Conservation (phyloP, 2,797 vertebrate genomes). For the Sphenodon punctatus region DNA sequence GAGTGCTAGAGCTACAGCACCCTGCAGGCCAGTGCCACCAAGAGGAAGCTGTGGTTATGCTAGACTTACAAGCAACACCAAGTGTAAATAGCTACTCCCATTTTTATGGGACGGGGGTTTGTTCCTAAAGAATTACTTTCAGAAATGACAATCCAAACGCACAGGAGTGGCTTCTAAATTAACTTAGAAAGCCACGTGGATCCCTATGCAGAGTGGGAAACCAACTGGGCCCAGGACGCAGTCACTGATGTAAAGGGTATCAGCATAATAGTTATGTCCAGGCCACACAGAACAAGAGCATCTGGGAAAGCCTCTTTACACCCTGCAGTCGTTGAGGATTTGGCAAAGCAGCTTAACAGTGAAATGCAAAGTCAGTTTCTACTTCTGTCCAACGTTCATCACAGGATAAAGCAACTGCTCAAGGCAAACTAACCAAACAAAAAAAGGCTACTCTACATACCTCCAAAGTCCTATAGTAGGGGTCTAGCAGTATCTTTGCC, state of each 20-base stretch:
- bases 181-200: not conserved
- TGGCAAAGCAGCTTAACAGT: not conserved
- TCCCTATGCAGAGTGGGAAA: not conserved
- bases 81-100: not conserved
- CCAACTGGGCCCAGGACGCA: not conserved
- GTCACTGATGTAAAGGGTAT: not conserved
- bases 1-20: too few species aligned
- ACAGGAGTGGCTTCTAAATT: not conserved
- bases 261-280: too few species aligned
- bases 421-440: fast-evolving
- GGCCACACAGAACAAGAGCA: not conserved
- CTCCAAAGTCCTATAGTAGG: conserved; percentile 96
- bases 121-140: not conserved
- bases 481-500: conserved; percentile 93
- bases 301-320: not conserved
- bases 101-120: not conserved
- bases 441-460: conserved; percentile 58
- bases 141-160: not conserved
- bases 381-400: fast-evolving
- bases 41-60: fast-evolving
- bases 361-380: not conserved
- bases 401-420: not conserved
- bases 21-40: too few species aligned
- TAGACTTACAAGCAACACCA: not conserved
- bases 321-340: not conserved